Base-by-base conservation (phyloP, 1,140 invertebrate species). In the Dinothrombium tinctorium region DNA sequence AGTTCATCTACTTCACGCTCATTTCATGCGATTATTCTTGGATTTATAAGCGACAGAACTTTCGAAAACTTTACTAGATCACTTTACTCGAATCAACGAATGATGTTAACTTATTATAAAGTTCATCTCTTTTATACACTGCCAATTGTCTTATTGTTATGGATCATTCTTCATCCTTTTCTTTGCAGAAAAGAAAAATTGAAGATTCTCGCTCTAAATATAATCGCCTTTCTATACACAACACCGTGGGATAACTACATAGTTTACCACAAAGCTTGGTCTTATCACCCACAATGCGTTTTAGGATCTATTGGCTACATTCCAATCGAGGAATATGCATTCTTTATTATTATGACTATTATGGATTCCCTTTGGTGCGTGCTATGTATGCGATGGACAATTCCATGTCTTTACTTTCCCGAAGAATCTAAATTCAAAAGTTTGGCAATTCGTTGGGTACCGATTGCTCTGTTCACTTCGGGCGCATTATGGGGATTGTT, bases 211-310 rank as follows among this genome's bases (percentile, higher is more conserved):
- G 20, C 23, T n/a, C 9, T 36, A 15, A 22, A 9, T 36, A 9
- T 5, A 3, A 4, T 7, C 12, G 33, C 33, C 17, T 9, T 36
- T 6, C 8, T 36, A 2, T 36, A 36, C 33, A 36, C 33, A 7
- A 21, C 23, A 22, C 33, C 33, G 4, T 36, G 33, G 33, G 33
- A 36, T 22, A 36, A 36, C n/a, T 36, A 36, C 14, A 36, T 36
- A 7, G 33, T 36, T 9, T 36, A 36, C 14, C 15, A 36, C 14
- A 12, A 21, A 11, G 33, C 33, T 2, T 36, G 33, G 33, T 36
- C 33, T 11, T 36, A 36, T 21, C 33, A 19, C 9, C 12, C 12
- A 4, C 12, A 36, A 11, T 22, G 33, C 2, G 33, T 36, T 20
- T 22, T 36, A 9, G 33, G 33, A 15, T 19, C 23, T 2, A 36